Evolutionary conservation across 2,888 invertebrate species (phyloP).

Genomic region (Xylophagus ater): DNA sequence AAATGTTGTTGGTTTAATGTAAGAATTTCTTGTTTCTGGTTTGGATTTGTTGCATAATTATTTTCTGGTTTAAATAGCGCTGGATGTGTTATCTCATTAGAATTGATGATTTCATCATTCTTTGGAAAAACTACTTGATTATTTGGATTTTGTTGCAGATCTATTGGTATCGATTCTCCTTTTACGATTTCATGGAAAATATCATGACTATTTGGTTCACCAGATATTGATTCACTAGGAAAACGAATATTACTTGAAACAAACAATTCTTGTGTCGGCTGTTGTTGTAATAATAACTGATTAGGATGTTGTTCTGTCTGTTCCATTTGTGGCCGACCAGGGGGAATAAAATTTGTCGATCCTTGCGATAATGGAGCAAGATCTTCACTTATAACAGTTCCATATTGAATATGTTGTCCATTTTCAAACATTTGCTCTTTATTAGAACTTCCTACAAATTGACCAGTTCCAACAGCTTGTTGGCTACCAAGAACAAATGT

Average conservation of each 20-base stretch:
- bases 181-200: conserved; percentile 27
- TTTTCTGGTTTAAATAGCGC: conserved; percentile 1
- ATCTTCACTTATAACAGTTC: conserved; percentile 32
- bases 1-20: conserved; percentile 29
- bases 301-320: conserved; percentile 7
- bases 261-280: conserved; percentile 29
- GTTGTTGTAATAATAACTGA: conserved; percentile 20
- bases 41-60: conserved; percentile 8
- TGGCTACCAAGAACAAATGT: conserved; percentile 53
- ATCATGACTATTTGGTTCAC: conserved; percentile 35
- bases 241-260: conserved; percentile 37
- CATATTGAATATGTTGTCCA: conserved; percentile 32
- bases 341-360: conserved; percentile 21
- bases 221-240: conserved; percentile 26
- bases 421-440: conserved; percentile 41
- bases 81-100: not conserved
- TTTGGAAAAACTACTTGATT: conserved; percentile 35
- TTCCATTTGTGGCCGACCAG: conserved; percentile 21
- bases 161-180: not conserved
- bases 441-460: conserved; percentile 40
- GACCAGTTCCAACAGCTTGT: conserved; percentile 44
- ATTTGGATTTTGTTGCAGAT: conserved; percentile 12
- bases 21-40: conserved; percentile 33
- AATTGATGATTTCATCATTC: conserved; percentile 11
- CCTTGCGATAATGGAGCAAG: conserved; percentile 25